Base-by-base conservation (phyloP, 2,113 vertebrate species). In the Ellobius talpinus region DNA sequence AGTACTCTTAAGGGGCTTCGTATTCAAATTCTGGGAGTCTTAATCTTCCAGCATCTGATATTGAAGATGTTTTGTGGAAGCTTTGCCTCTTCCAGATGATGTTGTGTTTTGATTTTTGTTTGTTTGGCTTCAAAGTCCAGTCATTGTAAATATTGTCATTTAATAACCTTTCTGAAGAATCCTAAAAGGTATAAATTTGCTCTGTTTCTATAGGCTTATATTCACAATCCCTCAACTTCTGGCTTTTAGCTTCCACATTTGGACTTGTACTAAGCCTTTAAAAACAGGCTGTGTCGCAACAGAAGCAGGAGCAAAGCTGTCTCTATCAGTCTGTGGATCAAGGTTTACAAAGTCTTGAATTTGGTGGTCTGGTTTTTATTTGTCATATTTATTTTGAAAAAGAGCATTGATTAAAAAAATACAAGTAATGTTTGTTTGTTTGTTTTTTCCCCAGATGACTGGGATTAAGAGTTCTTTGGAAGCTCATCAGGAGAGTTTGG, bases 131-230 rank as follows among this genome's bases (percentile, higher is more conserved):
- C 82, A 79, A 92, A 19, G 39, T 73, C 45, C 24, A 81, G 31
- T 7, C 58, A 29, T 17, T 88, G 7, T 85, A 78, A 90, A 76
- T 72, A 72, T 88, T 81, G 45, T 95, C 58, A 74, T 63, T 90
- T 90, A 87, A 63, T 65, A 29, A 91, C 7, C 29, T 85, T 21
- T 95, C 72, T 93, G 31, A 94, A 95, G 36, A 96, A 87, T 93
- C 29, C 19, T 92, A 72, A 66, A 78, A 92, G 89, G 66, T 93
- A 73, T 2, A 66, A 17, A 39, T 47, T 74, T 66, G 39, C 1
- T 66, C 63, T 68, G 91, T 78, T 93, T 33, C 21, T 74, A 5
- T 50, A 94, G 92, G 39, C 4, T 66, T 86, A 4, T 29, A 90
- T 85, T 88, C 65, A 11, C 23, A 93, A 24, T 68, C 65, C 36